phyloP scores from a whole-genome alignment of 1,140 invertebrate genomes.

The Drosophila serrata region DNA sequence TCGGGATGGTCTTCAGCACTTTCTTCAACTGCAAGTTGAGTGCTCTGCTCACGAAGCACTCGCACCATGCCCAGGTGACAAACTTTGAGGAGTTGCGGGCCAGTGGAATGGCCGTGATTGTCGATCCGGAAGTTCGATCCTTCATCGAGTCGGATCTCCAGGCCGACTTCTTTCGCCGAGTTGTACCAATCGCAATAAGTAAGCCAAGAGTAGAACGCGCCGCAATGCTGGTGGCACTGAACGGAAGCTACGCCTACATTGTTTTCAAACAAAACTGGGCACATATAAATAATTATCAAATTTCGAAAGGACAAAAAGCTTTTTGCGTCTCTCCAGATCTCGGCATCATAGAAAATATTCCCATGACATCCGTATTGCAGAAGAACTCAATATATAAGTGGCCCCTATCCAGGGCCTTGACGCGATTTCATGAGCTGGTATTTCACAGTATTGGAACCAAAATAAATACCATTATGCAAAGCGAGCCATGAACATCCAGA shows the following conservation, averaged over 20 bases:
- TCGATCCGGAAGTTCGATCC: not conserved
- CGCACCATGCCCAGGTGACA: not conserved
- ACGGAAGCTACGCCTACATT: not conserved
- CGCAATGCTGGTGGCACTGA: not conserved
- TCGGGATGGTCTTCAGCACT: conserved; percentile 34
- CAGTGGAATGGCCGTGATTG: conserved; percentile 28
- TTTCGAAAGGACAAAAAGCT: not conserved
- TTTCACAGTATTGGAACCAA: not conserved
- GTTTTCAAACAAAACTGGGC: not conserved
- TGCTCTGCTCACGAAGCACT: conserved; percentile 40
- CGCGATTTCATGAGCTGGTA: not conserved
- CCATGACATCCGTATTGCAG: not conserved
- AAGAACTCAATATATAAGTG: conserved; percentile 1
- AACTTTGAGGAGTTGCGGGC: conserved; percentile 36
- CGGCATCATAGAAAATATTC: not conserved
- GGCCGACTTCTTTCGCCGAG: not conserved
- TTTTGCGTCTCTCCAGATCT: not conserved
- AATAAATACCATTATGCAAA: not conserved
- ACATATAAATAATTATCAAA: not conserved
- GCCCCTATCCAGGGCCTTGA: not conserved
- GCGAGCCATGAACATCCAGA: not conserved
- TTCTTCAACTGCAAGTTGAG: conserved; percentile 55
- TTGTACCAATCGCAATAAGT: not conserved
- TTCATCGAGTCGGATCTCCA: conserved; percentile 1
- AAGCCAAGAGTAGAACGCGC: not conserved